Conservation (phyloP, 2,888 invertebrate genomes). For the Dysmachus trigonus region DNA sequence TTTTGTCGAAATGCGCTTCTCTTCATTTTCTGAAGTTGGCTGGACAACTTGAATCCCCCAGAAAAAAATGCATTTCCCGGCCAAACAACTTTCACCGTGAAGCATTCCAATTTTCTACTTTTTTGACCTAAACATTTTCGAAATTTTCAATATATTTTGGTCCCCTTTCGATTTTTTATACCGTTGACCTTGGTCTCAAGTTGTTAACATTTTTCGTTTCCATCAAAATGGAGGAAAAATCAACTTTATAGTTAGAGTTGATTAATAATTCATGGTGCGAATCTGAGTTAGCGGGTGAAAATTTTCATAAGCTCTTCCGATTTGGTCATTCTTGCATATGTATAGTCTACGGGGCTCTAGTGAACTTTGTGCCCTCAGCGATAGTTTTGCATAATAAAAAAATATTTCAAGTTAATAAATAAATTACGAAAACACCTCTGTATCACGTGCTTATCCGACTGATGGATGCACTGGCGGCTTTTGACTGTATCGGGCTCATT, state of each 20-base stretch:
- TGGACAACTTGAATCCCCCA: neutral
- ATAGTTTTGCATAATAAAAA: neutral
- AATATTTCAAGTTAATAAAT: neutral
- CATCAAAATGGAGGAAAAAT: neutral
- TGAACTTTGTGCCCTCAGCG: neutral
- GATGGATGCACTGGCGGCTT: neutral
- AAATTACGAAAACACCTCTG: neutral
- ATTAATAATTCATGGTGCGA: neutral
- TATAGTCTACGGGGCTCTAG: neutral
- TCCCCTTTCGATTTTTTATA: neutral
- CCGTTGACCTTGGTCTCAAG: neutral
- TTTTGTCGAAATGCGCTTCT: neutral
- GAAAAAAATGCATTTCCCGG: neutral
- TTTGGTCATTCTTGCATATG: neutral
- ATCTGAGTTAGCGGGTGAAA: neutral
- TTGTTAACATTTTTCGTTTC: neutral
- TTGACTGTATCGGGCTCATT: neutral
- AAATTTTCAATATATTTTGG: neutral
- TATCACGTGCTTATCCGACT: neutral
- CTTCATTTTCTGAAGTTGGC: neutral
- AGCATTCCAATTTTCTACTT: neutral
- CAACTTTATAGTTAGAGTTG: neutral
- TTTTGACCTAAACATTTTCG: neutral
- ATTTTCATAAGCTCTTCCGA: neutral
- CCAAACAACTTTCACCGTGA: neutral